Evolutionary conservation across 2,888 invertebrate species (phyloP).

Genomic region (Hecatera dysodea): DNA sequence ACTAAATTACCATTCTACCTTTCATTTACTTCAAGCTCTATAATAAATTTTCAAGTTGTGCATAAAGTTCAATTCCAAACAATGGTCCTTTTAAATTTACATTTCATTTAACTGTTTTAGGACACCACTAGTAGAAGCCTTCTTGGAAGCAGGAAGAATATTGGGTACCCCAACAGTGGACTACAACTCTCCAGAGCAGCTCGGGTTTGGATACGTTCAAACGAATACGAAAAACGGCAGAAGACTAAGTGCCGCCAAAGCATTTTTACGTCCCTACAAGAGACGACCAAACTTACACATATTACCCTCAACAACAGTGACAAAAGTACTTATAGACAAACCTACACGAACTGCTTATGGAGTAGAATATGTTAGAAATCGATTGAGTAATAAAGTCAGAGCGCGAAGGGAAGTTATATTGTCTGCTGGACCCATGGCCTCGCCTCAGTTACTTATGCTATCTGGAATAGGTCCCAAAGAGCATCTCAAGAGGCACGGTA

Average conservation of each 20-base stretch:
- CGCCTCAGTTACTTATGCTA: constrained; percentile 95
- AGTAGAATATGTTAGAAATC: constrained; percentile 88
- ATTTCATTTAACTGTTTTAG: constrained; percentile 64
- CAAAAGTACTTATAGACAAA: constrained; percentile 89
- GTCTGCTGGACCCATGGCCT: constrained; percentile 94
- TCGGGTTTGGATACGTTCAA: constrained; percentile 92
- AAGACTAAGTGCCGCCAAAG: constrained; percentile 91
- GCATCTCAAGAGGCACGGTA: constrained; percentile 89
- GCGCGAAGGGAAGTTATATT: constrained; percentile 93
- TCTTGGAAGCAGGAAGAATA: constrained; percentile 92
- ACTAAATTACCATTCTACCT: neutral
- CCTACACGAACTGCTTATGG: constrained; percentile 88
- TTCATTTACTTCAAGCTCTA: neutral
- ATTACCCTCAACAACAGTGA: constrained; percentile 88
- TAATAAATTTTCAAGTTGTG: too few relatives aligned
- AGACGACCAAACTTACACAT: constrained; percentile 91
- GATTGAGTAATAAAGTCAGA: constrained; percentile 81
- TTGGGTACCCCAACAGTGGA: constrained; percentile 92
- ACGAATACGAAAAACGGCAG: constrained; percentile 91
- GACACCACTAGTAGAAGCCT: constrained; percentile 90
- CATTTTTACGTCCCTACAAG: constrained; percentile 90
- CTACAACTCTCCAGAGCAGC: constrained; percentile 91
- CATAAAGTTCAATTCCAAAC: neutral
- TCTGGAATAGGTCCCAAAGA: constrained; percentile 93
- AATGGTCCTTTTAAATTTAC: neutral